These are phyloP conservation scores for Sisor rabdophorus DNA, from an alignment of 2,113 vertebrate species.

Conservation along the genomic window DNA sequence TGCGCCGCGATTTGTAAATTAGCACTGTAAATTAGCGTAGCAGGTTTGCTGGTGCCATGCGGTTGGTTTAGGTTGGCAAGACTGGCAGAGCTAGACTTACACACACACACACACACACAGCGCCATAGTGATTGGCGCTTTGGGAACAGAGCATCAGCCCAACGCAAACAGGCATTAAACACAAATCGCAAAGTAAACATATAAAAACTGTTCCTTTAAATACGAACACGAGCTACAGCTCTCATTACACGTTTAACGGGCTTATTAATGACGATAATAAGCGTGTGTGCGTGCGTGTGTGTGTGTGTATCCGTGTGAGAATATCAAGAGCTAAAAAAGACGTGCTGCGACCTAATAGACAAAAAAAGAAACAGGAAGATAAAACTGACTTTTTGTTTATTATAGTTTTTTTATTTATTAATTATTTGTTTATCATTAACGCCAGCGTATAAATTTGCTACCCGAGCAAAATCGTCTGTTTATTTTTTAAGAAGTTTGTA, in stretches of 20 bases:
- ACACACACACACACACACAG: constrained; percentile 33
- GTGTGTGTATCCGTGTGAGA: neutral
- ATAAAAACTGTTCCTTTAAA: constrained; percentile 51
- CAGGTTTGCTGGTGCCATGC: constrained; percentile 50
- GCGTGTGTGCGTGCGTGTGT: neutral
- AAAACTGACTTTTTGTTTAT: constrained; percentile 14
- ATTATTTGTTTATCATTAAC: no score
- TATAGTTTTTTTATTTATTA: neutral
- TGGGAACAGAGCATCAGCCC: constrained; percentile 37
- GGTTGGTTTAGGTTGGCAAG: constrained; percentile 61
- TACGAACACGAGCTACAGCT: constrained; percentile 42
- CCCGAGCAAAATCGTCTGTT: no score
- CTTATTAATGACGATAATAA: constrained; percentile 17
- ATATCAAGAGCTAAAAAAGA: constrained; percentile 39
- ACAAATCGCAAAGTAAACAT: constrained; percentile 46
- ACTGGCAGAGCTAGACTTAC: constrained; percentile 60
- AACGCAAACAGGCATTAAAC: constrained; percentile 46
- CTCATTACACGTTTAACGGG: constrained; percentile 43
- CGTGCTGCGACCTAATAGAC: neutral
- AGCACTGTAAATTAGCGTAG: constrained; percentile 47
- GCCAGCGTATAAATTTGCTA: no score
- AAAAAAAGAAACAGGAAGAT: constrained; percentile 23
- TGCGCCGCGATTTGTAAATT: constrained; percentile 53
- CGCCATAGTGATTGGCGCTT: constrained; percentile 43
- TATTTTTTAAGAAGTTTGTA: no score